Conservation (phyloP, 1,140 invertebrate genomes). For the Gryllus bimaculatus region DNA sequence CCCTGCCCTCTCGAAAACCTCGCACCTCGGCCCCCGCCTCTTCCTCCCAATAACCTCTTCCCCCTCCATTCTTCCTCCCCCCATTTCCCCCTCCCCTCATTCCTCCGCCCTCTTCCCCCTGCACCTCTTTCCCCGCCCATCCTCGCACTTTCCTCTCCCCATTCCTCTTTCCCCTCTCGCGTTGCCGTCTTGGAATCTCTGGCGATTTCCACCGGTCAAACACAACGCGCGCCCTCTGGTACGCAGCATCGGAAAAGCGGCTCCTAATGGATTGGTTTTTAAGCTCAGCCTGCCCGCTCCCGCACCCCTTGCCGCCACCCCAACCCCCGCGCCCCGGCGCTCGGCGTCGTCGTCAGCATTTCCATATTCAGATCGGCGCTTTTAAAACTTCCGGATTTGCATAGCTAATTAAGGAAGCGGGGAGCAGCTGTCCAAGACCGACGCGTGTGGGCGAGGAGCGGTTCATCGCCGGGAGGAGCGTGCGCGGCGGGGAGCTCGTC, state of each 20-base stretch:
- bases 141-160: too few relatives aligned
- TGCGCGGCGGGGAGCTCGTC: too few relatives aligned
- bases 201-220: neutral
- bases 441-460: too few relatives aligned
- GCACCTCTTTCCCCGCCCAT: neutral
- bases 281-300: neutral
- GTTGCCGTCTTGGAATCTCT: neutral
- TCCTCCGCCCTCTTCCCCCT: too few relatives aligned
- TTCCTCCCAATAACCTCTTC: too few relatives aligned
- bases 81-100: too few relatives aligned
- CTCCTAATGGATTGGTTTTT: neutral
- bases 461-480: too few relatives aligned
- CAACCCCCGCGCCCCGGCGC: too few relatives aligned
- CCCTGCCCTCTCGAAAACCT: too few relatives aligned
- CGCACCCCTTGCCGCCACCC: too few relatives aligned
- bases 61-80: neutral
- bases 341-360: neutral
- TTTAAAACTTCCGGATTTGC: constrained; percentile 4
- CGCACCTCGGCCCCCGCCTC: too few relatives aligned
- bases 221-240: neutral
- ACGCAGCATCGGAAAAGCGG: neutral
- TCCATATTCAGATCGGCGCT: neutral
- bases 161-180: neutral
- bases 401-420: neutral
- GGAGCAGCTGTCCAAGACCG: neutral